Percentiles rank a stretch among this genome's conserved stretches.
Conservation (phyloP, 2,113 vertebrate genomes). For the Thalassoma bifasciatum region DNA sequence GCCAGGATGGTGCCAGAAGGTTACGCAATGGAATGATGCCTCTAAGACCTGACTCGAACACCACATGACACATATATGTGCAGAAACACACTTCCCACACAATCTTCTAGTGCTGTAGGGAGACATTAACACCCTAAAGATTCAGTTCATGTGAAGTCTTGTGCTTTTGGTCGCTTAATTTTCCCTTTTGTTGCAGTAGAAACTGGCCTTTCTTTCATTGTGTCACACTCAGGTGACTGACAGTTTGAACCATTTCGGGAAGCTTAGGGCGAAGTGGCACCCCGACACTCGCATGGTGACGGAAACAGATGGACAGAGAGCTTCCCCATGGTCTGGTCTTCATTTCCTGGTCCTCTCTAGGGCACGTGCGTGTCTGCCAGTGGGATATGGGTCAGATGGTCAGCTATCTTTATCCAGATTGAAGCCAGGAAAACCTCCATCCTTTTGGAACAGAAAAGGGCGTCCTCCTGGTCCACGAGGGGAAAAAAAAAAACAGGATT, state of each 20-base stretch:
- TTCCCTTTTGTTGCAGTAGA: not conserved
- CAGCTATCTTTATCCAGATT: conserved; percentile 71
- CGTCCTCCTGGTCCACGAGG: conserved; percentile 46
- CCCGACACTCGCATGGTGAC: conserved; percentile 59
- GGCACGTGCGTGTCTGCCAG: conserved; percentile 75
- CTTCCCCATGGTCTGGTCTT: conserved; percentile 73
- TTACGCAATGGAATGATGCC: conserved; percentile 84
- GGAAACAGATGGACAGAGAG: conserved; percentile 82
- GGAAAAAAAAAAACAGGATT: conserved; percentile 43
- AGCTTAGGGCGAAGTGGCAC: conserved; percentile 57
- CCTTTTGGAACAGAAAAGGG: conserved; percentile 61
- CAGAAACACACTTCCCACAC: conserved; percentile 73
- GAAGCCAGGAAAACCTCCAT: conserved; percentile 67
- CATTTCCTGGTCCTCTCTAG: conserved; percentile 81
- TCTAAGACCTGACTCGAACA: conserved; percentile 74
- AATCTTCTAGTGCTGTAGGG: conserved; percentile 44
- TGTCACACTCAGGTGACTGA: conserved; percentile 63
- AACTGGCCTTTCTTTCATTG: not conserved
- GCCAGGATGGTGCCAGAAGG: conserved; percentile 81
- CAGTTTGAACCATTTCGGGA: conserved; percentile 68
- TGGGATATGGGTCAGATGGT: conserved; percentile 82
- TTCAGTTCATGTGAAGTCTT: conserved; percentile 4
- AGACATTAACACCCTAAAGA: conserved; percentile 13
- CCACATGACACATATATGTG: conserved; percentile 72
- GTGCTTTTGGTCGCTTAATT: not conserved